phyloP scores from a whole-genome alignment of 2,888 invertebrate genomes.

The Dioctria rufipes region DNA sequence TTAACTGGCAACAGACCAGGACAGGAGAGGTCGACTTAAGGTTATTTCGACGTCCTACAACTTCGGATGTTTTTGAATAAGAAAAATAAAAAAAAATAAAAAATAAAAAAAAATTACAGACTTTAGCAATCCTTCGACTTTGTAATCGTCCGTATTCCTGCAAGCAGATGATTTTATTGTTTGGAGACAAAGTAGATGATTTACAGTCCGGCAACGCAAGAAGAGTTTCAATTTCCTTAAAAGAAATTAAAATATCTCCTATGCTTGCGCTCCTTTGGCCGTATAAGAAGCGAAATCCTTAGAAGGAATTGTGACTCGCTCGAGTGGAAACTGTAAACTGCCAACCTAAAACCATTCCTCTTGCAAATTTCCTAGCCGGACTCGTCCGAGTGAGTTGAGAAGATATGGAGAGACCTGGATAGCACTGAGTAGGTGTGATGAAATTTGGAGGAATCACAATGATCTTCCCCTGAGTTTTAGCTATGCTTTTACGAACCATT shows the following conservation, averaged over 20 bases:
- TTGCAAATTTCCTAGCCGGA: conserved; percentile 24
- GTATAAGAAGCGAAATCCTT: conserved; percentile 1
- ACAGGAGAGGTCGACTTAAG: background rate
- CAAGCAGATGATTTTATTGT: conserved; percentile 39
- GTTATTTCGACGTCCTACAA: background rate
- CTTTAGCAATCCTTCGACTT: conserved; percentile 29
- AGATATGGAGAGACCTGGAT: background rate
- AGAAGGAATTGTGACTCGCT: conserved; percentile 26
- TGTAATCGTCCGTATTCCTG: conserved; percentile 36
- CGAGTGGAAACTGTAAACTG: conserved; percentile 43
- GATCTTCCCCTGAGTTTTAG: conserved; percentile 39
- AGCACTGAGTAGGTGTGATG: conserved; percentile 37
- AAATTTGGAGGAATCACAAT: conserved; percentile 52
- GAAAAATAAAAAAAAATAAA: no score
- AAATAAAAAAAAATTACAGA: background rate
- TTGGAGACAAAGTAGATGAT: conserved; percentile 40
- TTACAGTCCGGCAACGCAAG: background rate
- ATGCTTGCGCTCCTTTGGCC: background rate
- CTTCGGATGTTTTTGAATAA: background rate
- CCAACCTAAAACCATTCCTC: conserved; percentile 41
- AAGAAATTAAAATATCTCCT: conserved; percentile 46
- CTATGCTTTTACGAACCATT: conserved; percentile 56
- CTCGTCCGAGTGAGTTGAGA: background rate
- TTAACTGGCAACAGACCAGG: background rate
- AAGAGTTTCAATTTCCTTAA: background rate